These are phyloP conservation scores for Platalea minor DNA, from an alignment of 2,797 vertebrate species.

Conservation along the genomic window DNA sequence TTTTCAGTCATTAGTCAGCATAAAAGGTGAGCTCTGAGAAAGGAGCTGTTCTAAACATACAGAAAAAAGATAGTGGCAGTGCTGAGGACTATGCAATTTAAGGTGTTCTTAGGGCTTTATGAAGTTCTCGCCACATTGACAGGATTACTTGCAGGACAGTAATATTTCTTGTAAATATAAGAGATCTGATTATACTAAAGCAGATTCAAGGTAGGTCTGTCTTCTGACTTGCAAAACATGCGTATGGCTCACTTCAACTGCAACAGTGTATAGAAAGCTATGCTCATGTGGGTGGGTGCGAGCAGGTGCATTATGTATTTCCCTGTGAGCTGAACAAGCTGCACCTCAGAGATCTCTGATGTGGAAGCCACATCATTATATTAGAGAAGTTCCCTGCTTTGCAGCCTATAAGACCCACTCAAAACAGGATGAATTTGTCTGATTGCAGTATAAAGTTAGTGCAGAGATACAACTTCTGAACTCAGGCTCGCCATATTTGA, in stretches of 20 bases:
- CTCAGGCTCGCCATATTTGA: background rate
- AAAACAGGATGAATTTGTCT: background rate
- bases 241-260: fast-evolving
- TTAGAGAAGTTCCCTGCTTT: background rate
- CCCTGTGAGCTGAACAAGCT: background rate
- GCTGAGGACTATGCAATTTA: background rate
- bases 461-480: background rate
- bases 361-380: background rate
- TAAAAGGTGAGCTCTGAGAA: background rate
- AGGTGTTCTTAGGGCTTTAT: background rate
- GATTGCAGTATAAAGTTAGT: background rate
- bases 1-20: background rate
- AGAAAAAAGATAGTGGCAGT: background rate
- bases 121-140: background rate
- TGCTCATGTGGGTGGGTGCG: fast-evolving
- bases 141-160: background rate
- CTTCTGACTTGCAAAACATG: background rate
- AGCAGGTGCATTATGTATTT: background rate
- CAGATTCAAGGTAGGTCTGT: background rate
- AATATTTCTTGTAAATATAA: background rate
- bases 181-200: background rate
- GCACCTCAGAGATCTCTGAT: background rate
- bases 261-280: background rate
- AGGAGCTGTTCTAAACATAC: background rate
- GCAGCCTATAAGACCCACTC: background rate